phyloP scores from a whole-genome alignment of 1,140 invertebrate genomes.

The Rhagoletis pomonella region DNA sequence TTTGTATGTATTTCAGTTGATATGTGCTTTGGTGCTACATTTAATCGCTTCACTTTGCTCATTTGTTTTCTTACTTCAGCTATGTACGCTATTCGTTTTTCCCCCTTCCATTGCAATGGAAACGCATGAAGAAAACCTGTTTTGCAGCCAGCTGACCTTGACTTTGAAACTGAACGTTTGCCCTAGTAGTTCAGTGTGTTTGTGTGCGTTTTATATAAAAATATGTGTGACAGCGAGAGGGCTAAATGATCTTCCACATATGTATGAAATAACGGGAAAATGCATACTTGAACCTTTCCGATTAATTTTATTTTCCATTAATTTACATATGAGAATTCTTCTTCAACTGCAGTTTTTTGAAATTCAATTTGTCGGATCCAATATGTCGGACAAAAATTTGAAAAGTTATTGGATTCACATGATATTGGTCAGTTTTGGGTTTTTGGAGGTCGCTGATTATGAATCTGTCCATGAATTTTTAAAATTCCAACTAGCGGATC shows the following conservation, averaged over 20 bases:
- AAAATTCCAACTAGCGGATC: too few relatives aligned
- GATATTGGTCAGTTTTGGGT: too few relatives aligned
- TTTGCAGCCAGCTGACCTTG: constrained; percentile 10
- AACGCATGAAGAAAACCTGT: constrained; percentile 40
- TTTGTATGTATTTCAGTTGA: neutral
- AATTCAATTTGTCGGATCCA: too few relatives aligned
- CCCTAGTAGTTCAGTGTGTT: neutral
- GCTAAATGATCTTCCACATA: neutral
- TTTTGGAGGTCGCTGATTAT: too few relatives aligned
- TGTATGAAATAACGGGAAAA: neutral
- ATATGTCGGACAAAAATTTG: too few relatives aligned
- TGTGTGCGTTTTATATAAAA: neutral
- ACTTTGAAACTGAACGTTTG: constrained; percentile 39
- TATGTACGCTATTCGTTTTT: neutral
- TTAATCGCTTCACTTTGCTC: neutral
- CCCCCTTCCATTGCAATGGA: constrained; percentile 16
- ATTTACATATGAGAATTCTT: too few relatives aligned
- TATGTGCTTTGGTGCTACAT: neutral
- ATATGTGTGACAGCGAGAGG: neutral
- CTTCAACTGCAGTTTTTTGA: too few relatives aligned
- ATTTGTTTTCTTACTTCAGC: neutral
- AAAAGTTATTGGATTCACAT: too few relatives aligned
- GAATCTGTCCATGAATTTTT: too few relatives aligned
- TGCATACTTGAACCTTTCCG: neutral
- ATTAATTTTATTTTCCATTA: too few relatives aligned